phyloP scores from a whole-genome alignment of 2,888 invertebrate genomes.

The Lathronympha strigana region DNA sequence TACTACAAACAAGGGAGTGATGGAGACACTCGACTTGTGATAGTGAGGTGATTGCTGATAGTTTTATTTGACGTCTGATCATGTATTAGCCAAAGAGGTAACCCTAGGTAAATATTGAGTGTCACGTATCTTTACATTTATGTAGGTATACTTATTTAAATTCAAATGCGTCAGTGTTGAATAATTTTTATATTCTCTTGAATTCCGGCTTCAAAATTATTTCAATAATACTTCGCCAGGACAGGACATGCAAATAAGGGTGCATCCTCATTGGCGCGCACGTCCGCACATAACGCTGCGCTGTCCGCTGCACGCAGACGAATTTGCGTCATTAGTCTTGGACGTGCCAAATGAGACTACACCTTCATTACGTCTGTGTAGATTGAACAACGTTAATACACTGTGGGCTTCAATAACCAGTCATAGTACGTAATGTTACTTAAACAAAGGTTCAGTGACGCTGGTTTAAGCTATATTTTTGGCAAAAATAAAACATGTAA shows the following conservation, averaged over 20 bases:
- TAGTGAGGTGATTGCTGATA: too few species aligned
- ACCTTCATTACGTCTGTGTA: conserved; percentile 22
- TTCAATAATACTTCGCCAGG: not conserved
- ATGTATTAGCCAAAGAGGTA: not conserved
- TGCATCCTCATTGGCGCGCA: conserved; percentile 30
- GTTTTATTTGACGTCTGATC: not conserved
- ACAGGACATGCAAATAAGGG: conserved; percentile 24
- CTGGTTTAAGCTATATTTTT: not conserved
- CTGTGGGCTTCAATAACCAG: not conserved
- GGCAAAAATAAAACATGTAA: too few species aligned
- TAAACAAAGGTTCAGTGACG: not conserved
- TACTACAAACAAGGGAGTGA: too few species aligned
- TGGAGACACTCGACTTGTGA: too few species aligned
- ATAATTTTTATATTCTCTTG: not conserved
- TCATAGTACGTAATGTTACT: not conserved
- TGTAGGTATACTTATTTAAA: not conserved
- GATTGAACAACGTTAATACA: conserved; percentile 12
- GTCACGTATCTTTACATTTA: too few species aligned
- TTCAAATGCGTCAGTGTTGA: not conserved
- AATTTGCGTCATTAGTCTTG: conserved; percentile 40
- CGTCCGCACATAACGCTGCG: conserved; percentile 10
- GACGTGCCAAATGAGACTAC: conserved; percentile 31
- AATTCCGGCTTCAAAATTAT: conserved; percentile 8
- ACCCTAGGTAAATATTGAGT: too few species aligned
- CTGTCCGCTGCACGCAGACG: conserved; percentile 31